Conservation (phyloP, 2,888 invertebrate genomes). For the Lepidochitona cinerea region DNA sequence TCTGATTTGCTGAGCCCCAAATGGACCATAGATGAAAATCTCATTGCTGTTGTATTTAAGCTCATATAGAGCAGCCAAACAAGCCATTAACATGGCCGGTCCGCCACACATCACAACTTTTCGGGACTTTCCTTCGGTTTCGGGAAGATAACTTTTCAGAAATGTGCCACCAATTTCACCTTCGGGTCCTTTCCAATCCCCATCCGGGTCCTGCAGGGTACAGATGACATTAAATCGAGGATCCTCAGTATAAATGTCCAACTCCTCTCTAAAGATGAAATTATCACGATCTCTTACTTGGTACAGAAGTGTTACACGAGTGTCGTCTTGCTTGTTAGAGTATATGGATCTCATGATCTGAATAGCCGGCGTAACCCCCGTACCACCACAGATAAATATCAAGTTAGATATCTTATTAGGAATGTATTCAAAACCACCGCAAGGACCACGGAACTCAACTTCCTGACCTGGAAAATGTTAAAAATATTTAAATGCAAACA, state of each 20-base stretch:
- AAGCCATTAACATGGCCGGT: neutral
- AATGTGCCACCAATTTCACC: neutral
- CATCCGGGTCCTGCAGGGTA: neutral
- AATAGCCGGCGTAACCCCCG: slow-evolving; percentile 1
- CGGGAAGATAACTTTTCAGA: neutral
- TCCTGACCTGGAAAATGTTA: neutral
- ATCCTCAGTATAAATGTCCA: neutral
- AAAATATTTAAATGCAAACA: no score
- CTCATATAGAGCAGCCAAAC: neutral
- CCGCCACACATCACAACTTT: slow-evolving; percentile 2
- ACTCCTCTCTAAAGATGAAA: neutral
- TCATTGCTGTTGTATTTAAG: neutral
- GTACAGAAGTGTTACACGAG: neutral
- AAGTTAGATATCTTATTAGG: neutral
- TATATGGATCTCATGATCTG: neutral
- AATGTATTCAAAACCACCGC: neutral
- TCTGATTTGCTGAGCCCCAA: neutral
- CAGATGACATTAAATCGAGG: neutral
- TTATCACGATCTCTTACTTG: neutral
- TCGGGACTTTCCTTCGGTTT: no score
- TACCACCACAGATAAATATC: slow-evolving; percentile 3
- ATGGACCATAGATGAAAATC: neutral
- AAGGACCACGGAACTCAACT: slow-evolving; percentile 5
- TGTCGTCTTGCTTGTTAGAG: neutral
- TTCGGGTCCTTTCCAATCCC: neutral